Conservation (phyloP, 2,797 vertebrate species). For the Sarcophilus harrisii region DNA sequence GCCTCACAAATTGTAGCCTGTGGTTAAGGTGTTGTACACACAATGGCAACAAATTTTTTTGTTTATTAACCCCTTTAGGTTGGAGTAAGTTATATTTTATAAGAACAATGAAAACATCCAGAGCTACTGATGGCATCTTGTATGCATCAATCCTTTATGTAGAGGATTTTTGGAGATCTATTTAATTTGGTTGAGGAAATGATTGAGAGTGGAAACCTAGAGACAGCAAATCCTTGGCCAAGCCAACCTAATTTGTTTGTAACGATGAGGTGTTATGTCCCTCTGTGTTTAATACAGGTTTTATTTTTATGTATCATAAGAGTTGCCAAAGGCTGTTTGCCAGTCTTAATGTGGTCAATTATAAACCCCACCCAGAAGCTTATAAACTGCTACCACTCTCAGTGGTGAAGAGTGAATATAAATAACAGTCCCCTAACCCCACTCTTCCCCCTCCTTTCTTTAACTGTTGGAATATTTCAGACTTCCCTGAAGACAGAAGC, state of each 20-base stretch:
- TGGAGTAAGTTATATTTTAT: not conserved
- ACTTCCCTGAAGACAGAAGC: slow-evolving; percentile 9
- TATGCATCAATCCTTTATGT: not conserved
- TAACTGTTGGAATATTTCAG: not conserved
- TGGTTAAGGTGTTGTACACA: not conserved
- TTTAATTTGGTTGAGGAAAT: not conserved
- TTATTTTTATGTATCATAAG: not conserved
- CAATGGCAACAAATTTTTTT: not conserved
- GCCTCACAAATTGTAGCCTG: not conserved
- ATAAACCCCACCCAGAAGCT: slow-evolving; percentile 15
- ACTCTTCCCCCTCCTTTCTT: not conserved
- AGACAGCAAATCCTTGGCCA: not conserved
- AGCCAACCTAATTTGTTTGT: not conserved
- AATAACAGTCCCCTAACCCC: slow-evolving; percentile 7
- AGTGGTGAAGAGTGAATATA: slow-evolving; percentile 5
- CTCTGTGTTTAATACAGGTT: not conserved
- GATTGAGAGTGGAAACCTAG: not conserved
- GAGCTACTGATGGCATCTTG: not conserved
- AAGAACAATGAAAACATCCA: not conserved
- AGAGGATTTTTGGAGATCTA: not conserved
- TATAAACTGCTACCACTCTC: fast-evolving
- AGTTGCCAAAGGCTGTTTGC: slow-evolving; percentile 4
- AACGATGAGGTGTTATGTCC: not conserved
- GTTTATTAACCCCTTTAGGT: not conserved
- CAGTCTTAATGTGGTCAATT: not conserved